Percentiles rank a stretch among this genome's conserved stretches.
These are phyloP conservation scores for Watsonalla cultraria DNA, from an alignment of 2,888 invertebrate species.

Conservation along the genomic window DNA sequence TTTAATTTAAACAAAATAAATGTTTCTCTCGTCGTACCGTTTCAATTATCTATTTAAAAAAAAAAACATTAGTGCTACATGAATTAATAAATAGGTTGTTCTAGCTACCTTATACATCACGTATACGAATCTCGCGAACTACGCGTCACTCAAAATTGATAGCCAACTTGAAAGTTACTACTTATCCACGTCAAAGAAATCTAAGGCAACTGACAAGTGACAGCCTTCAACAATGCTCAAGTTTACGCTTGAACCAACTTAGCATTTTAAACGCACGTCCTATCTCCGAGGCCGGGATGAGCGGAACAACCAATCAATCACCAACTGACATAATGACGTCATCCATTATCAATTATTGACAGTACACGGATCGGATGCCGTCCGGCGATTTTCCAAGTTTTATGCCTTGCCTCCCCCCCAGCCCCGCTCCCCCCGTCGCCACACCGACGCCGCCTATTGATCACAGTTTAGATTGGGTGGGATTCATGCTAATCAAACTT, in stretches of 20 bases:
- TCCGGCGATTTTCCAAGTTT: constrained; percentile 65
- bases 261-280: constrained; percentile 13
- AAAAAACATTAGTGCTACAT: too few relatives aligned
- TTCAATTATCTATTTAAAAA: too few relatives aligned
- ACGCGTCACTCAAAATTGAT: too few relatives aligned
- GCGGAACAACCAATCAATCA: constrained; percentile 69
- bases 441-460: constrained; percentile 29
- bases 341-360: constrained; percentile 78
- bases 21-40: too few relatives aligned
- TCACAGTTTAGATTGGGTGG: constrained; percentile 42
- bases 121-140: too few relatives aligned
- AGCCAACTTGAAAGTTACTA: background rate
- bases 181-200: background rate
- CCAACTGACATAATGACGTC: constrained; percentile 70
- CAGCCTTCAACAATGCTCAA: background rate
- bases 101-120: too few relatives aligned
- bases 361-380: constrained; percentile 61
- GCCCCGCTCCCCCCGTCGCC: constrained; percentile 1
- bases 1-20: too few relatives aligned
- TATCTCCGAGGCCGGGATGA: constrained; percentile 12
- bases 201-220: background rate
- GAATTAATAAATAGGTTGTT: too few relatives aligned
- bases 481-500: constrained; percentile 43
- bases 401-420: constrained; percentile 39
- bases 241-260: background rate